Evolutionary conservation across 2,888 invertebrate species (phyloP), one percentile per base, ranked within the genome.

Genomic region (Cartodere bifasciata): DNA sequence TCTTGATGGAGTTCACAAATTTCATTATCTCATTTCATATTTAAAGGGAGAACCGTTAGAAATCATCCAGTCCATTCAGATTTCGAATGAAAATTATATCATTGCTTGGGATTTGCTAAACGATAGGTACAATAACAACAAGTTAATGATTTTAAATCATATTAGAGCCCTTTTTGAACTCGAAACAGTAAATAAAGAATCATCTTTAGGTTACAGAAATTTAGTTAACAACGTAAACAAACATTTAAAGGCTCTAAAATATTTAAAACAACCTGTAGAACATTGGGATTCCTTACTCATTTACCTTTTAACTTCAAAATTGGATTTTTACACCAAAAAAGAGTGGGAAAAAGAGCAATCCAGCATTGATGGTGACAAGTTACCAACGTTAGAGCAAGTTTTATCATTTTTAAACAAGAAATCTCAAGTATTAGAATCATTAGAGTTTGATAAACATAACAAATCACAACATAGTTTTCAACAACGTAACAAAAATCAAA

Each of bases 1-100:
- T 20, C n/a, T 20, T 7, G 20, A 20, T n/a, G n/a, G n/a, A 7
- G 20, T 20, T 7, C 20, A 20, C 6, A 20, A 20, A 20, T 20
- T 20, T n/a, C 20, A 20, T 20, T 20, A 20, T 20, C 20, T 20
- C 20, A n/a, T 20, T 20, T 20, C 20, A 20, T 20, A n/a, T 20
- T n/a, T 20, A 20, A n/a, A 20, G n/a, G 20, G 20, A n/a, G 20
- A 20, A 20, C 7, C 20, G 6, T n/a, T 20, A 20, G 20, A n/a
- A 20, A 7, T 20, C 6, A 20, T 20, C n/a, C 20, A 20, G n/a
- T 20, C 20, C 6, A 7, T 20, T 20, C 6, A 20, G n/a, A 20
- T 20, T 7, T 7, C 20, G 7, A n/a, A 20, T 7, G 7, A 20
- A 20, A n/a, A 20, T 20, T 20, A 20, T n/a, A 6, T n/a, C 6